These are phyloP conservation scores for Chionoecetes opilio DNA, from an alignment of 1,140 invertebrate genomes.

Conservation along the genomic window DNA sequence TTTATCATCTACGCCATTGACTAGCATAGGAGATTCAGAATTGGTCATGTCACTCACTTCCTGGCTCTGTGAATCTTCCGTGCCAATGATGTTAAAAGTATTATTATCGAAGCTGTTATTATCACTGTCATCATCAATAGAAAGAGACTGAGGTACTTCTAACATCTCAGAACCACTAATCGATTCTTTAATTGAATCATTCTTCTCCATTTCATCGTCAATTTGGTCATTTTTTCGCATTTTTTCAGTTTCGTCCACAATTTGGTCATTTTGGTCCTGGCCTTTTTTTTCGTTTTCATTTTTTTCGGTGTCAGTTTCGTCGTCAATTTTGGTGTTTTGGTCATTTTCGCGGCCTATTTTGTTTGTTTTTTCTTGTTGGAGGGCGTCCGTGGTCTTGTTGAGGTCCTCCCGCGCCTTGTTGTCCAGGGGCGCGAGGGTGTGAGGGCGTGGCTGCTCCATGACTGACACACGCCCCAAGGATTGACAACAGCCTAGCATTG, in stretches of 20 bases:
- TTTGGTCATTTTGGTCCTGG: too few species aligned
- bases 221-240: background rate
- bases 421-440: constrained; percentile 43
- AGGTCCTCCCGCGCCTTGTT: constrained; percentile 60
- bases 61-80: constrained; percentile 77
- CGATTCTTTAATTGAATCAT: constrained; percentile 57
- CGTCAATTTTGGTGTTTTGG: too few species aligned
- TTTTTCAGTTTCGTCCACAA: too few species aligned
- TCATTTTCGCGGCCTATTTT: constrained; percentile 35
- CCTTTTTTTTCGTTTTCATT: too few species aligned
- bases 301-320: too few species aligned
- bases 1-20: constrained; percentile 44
- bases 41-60: constrained; percentile 74
- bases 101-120: constrained; percentile 76
- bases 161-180: constrained; percentile 33
- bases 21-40: constrained; percentile 51
- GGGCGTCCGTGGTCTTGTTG: constrained; percentile 6
- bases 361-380: too few species aligned
- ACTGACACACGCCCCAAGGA: background rate
- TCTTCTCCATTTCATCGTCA: constrained; percentile 59
- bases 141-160: background rate
- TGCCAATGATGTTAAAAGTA: constrained; percentile 76
- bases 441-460: background rate
- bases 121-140: constrained; percentile 57
- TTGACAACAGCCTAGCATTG: constrained; percentile 62